These are phyloP conservation scores for Argopecten irradians DNA, from an alignment of 1,140 invertebrate species.

Conservation along the genomic window DNA sequence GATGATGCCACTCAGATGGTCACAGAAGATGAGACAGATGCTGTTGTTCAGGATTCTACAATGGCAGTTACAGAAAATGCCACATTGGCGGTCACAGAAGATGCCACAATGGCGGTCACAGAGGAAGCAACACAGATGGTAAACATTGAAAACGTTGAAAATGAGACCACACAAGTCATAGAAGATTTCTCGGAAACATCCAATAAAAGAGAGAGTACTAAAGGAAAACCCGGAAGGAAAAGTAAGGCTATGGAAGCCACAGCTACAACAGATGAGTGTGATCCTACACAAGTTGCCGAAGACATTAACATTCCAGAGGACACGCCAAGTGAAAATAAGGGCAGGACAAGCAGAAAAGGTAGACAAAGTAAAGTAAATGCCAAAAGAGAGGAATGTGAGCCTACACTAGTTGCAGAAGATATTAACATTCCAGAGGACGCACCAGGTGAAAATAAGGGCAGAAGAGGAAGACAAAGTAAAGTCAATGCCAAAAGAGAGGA, in stretches of 20 bases:
- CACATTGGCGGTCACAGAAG: conserved; percentile 36
- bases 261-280: neutral
- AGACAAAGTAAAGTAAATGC: too few species aligned
- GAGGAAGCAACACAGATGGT: conserved; percentile 25
- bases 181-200: neutral
- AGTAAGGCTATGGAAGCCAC: neutral
- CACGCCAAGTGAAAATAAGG: neutral
- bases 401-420: too few species aligned
- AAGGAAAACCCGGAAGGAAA: conserved; percentile 6
- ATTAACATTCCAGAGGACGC: too few species aligned
- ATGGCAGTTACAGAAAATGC: conserved; percentile 35
- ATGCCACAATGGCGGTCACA: conserved; percentile 11
- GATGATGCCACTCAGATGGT: conserved; percentile 29
- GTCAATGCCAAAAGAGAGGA: too few species aligned
- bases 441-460: neutral
- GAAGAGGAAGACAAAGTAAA: too few species aligned
- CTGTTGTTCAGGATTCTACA: conserved; percentile 27
- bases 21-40: conserved; percentile 25
- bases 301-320: neutral
- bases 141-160: conserved; percentile 14
- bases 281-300: neutral
- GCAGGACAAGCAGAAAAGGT: neutral
- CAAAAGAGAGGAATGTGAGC: too few species aligned
- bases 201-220: neutral
- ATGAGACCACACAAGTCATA: conserved; percentile 41